Base-by-base conservation (phyloP, 2,113 vertebrate genomes). In the Corvus cornix region DNA sequence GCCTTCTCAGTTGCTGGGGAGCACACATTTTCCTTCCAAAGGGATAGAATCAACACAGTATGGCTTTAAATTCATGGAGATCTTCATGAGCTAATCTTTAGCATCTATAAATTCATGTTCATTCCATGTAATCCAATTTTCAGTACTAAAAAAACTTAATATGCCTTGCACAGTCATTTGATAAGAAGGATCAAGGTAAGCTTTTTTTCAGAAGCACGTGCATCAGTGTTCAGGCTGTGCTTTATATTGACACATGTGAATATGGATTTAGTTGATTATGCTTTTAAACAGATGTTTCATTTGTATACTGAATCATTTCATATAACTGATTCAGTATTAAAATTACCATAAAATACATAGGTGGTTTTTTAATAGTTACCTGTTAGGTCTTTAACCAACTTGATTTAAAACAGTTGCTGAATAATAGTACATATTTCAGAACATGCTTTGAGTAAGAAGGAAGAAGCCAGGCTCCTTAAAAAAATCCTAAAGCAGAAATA, bases 281-380 rank as follows among this genome's bases (percentile, higher is more conserved):
- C 11, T 84, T 89, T 79, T 26, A 69, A 15, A 7, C 5, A 19
- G 17, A 33, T 48, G 15, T 64, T 90, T 83, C 8, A 53, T 53
- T 84, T 30, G 1, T 60, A 33, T 73, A 58, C 5, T 11, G 23
- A 49, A 37, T 74, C 0, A n/a, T 74, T 56, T 62, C 18, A 23
- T 52, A 27, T 13, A 66, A 58, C 7, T 24, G 5, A 41, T 70
- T 66, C 23, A 67, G 18, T 75, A 70, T 20, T 82, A 78, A 72
- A 76, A 84, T 63, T 4, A 27, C 5, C 56, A 51, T 51, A 23
- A 73, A 86, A 87, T 53, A 6, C 2, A 26, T 13, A 35, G 2
- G 0, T 7, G 0, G 0, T 6, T 64, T 49, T 64, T 44, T 18
- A 64, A 53, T 52, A 44, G 13, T 22, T 68, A 9, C 3, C 7